These are phyloP conservation scores for Notarius lentiginosus DNA, from an alignment of 2,113 vertebrate genomes.

Conservation along the genomic window DNA sequence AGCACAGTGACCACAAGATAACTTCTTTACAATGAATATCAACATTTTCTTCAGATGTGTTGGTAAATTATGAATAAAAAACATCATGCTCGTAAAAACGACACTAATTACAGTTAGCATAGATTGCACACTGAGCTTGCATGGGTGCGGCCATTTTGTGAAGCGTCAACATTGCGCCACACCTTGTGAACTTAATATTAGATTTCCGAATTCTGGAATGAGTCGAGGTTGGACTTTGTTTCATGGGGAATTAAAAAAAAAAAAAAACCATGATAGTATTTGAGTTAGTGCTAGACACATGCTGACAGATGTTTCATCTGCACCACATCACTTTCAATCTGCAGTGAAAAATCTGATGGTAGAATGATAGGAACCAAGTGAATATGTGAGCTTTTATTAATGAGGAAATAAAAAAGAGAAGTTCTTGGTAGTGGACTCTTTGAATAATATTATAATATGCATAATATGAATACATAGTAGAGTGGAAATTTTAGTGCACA, in stretches of 20 bases:
- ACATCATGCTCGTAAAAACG: not conserved
- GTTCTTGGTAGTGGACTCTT: not conserved
- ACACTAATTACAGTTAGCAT: not conserved
- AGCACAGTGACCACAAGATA: not conserved
- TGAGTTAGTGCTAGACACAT: not conserved
- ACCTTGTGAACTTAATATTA: not conserved
- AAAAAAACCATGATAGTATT: not conserved
- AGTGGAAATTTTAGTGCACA: not conserved
- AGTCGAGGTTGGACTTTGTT: not conserved
- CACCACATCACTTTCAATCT: not conserved
- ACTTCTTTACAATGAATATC: not conserved
- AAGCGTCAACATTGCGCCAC: not conserved
- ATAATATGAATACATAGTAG: conserved; percentile 9
- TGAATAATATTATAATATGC: conserved; percentile 14
- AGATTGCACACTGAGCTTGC: not conserved
- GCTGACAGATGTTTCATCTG: not conserved
- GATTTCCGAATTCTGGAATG: not conserved
- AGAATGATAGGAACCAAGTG: not conserved
- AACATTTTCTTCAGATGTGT: not conserved
- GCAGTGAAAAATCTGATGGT: not conserved
- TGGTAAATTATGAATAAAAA: not conserved
- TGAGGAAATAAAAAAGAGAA: not conserved
- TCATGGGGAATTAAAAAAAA: not conserved
- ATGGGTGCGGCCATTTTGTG: not conserved
- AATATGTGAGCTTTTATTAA: not conserved